These are phyloP conservation scores for Leptobrachium leishanense DNA, from an alignment of 2,113 vertebrate species.

Conservation along the genomic window DNA sequence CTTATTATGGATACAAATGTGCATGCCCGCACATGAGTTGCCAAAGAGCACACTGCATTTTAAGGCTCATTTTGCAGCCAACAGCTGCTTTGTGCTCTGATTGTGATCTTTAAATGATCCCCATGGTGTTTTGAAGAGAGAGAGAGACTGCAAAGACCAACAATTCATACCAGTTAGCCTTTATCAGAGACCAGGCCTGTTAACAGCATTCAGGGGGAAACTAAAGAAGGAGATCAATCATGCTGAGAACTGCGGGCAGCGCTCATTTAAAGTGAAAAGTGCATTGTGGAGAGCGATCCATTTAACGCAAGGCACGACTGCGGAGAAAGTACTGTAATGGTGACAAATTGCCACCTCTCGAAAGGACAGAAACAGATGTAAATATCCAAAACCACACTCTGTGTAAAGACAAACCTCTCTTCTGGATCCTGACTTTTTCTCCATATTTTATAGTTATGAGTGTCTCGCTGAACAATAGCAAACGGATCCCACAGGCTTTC, in stretches of 20 bases:
- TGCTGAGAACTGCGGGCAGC: conserved; percentile 38
- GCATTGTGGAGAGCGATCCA: conserved; percentile 47
- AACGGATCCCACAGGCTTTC: neutral
- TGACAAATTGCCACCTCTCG: conserved; percentile 46
- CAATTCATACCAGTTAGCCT: conserved; percentile 50
- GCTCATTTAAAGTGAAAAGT: conserved; percentile 51
- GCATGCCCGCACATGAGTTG: neutral
- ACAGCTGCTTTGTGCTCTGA: conserved; percentile 37
- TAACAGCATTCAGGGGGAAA: conserved; percentile 47
- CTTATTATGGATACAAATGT: conserved; percentile 33
- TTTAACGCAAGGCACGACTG: conserved; percentile 31
- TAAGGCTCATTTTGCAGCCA: conserved; percentile 23
- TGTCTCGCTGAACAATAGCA: neutral
- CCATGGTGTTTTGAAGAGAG: conserved; percentile 36
- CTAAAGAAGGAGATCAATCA: conserved; percentile 50
- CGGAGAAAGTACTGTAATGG: conserved; percentile 41
- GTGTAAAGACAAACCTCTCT: conserved; percentile 10
- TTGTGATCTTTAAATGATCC: conserved; percentile 48
- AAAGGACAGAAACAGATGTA: conserved; percentile 43
- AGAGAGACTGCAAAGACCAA: conserved; percentile 35
- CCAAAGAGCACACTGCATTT: conserved; percentile 17
- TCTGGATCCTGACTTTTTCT: conserved; percentile 6
- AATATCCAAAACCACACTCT: conserved; percentile 16
- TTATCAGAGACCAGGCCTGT: conserved; percentile 48
- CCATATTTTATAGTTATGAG: conserved; percentile 9